Evolutionary conservation across 2,888 invertebrate genomes (phyloP), one percentile per base, ranked within the genome.

Genomic region (Cetonia aurata): DNA sequence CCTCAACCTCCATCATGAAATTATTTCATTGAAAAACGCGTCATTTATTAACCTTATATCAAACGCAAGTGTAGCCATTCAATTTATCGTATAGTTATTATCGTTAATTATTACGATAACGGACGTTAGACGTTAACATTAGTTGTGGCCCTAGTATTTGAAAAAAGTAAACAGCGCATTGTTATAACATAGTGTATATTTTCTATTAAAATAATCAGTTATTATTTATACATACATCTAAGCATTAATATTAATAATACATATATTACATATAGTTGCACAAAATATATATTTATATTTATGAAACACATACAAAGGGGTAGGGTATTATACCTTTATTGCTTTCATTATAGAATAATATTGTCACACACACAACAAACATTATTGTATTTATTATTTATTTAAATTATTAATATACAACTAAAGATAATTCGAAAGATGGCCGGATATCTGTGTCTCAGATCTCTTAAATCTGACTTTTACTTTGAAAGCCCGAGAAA

Each of bases 181-280:
- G 37, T 53, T 46, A 44, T 65, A 57, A 71, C 65, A 69, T 65
- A 50, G 33, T 56, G 48, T 65, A 66, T 70, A 72, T 67, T 66
- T 72, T 67, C 68, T 72, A 71, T 72, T 71, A 72, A 72, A 74
- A 72, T 74, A 72, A 62, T 72, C 71, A 71, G 71, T 72, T 71
- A 74, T 74, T 74, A 74, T 74, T 74, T 74, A 72, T 74, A 74
- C 72, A 74, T 72, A 70, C 37, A 67, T 66, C 56, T 71, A 74
- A 68, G 72, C 72, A 71, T 74, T 74, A 74, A 70, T 72, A 71
- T 74, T 74, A 74, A 71, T 72, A 72, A 66, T 53, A 69, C 68
- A 71, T 71, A 71, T 71, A 69, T 71, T 71, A 71, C 71, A 71
- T 37, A 37, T 71, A 69, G 71, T 65, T 71, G 71, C 71, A 71